Percentiles rank a stretch among this genome's conserved stretches.
Conservation (phyloP, 1,140 invertebrate species). For the Saccostrea cuccullata region DNA sequence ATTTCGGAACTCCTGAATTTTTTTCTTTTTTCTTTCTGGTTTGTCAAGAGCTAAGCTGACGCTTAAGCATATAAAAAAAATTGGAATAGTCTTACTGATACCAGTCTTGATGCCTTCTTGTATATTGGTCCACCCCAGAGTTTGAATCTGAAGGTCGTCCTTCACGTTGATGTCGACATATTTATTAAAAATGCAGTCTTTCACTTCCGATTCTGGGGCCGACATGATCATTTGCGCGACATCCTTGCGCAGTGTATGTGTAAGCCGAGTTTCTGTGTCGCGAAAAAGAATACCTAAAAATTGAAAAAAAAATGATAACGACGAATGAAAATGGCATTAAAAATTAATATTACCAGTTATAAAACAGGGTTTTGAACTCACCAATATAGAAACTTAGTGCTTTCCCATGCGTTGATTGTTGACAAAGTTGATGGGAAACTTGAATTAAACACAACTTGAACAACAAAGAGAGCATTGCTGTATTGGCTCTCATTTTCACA, state of each 20-base stretch:
- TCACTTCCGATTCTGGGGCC: conserved; percentile 51
- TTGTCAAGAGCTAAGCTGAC: too few species aligned
- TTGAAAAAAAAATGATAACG: background rate
- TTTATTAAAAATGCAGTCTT: conserved; percentile 61
- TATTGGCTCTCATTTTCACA: background rate
- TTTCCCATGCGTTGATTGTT: background rate
- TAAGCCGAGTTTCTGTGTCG: background rate
- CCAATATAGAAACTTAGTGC: background rate
- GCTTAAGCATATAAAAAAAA: too few species aligned
- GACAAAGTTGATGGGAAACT: background rate
- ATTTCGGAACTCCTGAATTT: too few species aligned
- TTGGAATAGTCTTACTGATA: background rate
- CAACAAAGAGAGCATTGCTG: background rate
- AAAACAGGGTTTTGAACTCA: background rate
- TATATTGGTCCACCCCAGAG: conserved; percentile 66
- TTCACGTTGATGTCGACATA: conserved; percentile 62
- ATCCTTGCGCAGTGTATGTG: background rate
- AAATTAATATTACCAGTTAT: too few species aligned
- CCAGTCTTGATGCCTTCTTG: conserved; percentile 58
- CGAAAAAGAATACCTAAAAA: background rate
- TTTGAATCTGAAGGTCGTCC: conserved; percentile 59
- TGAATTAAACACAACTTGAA: conserved; percentile 7
- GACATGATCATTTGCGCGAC: conserved; percentile 51
- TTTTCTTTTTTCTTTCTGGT: too few species aligned
- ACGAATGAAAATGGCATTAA: too few species aligned